phyloP scores from a whole-genome alignment of 1,140 invertebrate genomes.

The Penaeus chinensis region DNA sequence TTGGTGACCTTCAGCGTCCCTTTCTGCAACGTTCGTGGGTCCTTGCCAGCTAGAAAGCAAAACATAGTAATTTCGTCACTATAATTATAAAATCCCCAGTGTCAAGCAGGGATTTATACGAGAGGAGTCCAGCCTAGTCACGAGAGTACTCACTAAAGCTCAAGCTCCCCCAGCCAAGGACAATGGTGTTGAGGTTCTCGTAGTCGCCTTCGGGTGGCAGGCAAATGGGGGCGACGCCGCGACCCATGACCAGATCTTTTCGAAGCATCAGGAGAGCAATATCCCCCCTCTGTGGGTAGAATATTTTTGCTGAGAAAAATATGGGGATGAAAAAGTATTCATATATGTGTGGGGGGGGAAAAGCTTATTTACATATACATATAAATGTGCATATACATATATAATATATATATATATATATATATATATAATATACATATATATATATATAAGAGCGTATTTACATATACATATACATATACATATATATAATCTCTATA shows the following conservation, averaged over 20 bases:
- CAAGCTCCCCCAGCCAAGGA: slow-evolving; percentile 18
- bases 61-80: neutral
- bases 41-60: neutral
- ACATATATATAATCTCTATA: slow-evolving; percentile 41
- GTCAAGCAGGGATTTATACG: too few relatives aligned
- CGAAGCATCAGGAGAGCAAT: neutral
- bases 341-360: too few relatives aligned
- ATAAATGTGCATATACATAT: slow-evolving; percentile 27
- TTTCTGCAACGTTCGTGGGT: neutral
- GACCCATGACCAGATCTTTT: neutral
- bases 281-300: neutral
- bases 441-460: slow-evolving; percentile 32
- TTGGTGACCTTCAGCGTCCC: neutral
- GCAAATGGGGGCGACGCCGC: neutral
- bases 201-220: neutral
- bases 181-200: neutral
- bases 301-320: neutral
- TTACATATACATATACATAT: slow-evolving; percentile 38
- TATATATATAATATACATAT: slow-evolving; percentile 44
- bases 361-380: neutral
- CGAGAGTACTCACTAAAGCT: neutral
- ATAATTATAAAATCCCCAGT: too few relatives aligned
- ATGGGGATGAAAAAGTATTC: neutral
- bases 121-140: neutral
- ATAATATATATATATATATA: slow-evolving; percentile 34